A percentile compares a stretch with the other conserved stretches of the same genome.
These are phyloP conservation scores for Leptonema lineaticorne DNA, from an alignment of 1,140 invertebrate genomes.

Conservation along the genomic window DNA sequence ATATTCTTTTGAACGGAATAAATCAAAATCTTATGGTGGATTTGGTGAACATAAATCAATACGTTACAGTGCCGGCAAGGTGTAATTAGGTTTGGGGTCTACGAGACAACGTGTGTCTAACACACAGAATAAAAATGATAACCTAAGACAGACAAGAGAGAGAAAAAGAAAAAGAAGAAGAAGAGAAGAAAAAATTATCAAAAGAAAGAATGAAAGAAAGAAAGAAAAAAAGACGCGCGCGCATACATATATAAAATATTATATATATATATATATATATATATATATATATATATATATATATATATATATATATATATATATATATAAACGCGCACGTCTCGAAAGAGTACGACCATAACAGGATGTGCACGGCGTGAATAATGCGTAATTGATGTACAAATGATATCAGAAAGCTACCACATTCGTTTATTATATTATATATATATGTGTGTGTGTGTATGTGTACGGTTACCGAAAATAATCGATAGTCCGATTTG, in stretches of 20 bases:
- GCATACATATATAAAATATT: too few relatives aligned
- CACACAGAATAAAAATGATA: too few relatives aligned
- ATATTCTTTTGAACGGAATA: slow-evolving; percentile 4
- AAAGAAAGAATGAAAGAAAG: not conserved
- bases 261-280: too few relatives aligned
- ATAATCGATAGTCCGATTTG: slow-evolving; percentile 20
- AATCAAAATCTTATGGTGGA: slow-evolving; percentile 13
- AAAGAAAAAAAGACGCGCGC: too few relatives aligned
- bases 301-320: too few relatives aligned
- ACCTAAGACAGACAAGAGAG: too few relatives aligned
- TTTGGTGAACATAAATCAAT: slow-evolving; percentile 27
- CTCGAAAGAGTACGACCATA: too few relatives aligned
- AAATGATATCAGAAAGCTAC: slow-evolving; percentile 26
- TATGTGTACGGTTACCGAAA: slow-evolving; percentile 22
- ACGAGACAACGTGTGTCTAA: too few relatives aligned
- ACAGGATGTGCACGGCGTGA: slow-evolving; percentile 31
- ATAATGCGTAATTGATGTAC: slow-evolving; percentile 33
- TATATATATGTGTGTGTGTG: too few relatives aligned
- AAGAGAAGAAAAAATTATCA: slow-evolving; percentile 1
- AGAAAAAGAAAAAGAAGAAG: not conserved
- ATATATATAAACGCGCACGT: too few relatives aligned
- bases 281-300: too few relatives aligned
- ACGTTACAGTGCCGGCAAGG: slow-evolving; percentile 17
- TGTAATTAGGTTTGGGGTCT: slow-evolving; percentile 22
- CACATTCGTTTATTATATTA: slow-evolving; percentile 12